Evolutionary conservation across 2,113 vertebrate genomes (phyloP).

Genomic region (Alosa alosa): DNA sequence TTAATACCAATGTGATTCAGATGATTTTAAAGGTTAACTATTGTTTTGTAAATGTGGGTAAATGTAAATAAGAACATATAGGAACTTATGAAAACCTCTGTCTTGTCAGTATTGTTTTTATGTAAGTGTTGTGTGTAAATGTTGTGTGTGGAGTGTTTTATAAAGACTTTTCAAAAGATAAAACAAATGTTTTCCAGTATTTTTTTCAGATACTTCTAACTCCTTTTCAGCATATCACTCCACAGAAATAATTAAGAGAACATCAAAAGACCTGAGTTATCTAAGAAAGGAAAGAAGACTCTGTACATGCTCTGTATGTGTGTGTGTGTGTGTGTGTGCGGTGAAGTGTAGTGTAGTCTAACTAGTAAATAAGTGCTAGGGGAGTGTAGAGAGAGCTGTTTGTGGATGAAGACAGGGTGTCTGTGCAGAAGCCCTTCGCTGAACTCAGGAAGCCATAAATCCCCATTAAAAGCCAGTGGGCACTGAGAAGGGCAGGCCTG

Average conservation of each 20-base stretch:
- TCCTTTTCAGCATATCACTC: neutral
- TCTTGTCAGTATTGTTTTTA: conserved; percentile 52
- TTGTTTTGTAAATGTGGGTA: conserved; percentile 42
- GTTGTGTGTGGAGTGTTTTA: conserved; percentile 58
- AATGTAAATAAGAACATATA: conserved; percentile 67
- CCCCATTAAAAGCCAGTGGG: conserved; percentile 56
- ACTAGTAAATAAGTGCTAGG: neutral
- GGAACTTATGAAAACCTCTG: conserved; percentile 39
- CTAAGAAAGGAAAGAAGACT: neutral
- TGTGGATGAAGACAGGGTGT: neutral
- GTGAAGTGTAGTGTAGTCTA: neutral
- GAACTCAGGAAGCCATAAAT: conserved; percentile 70
- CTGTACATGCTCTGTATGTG: neutral
- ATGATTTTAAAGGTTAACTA: neutral
- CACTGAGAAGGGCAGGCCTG: neutral
- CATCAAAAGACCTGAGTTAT: neutral
- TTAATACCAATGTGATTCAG: conserved; percentile 49
- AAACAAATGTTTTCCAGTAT: neutral
- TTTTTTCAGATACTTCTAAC: neutral
- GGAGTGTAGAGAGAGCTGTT: neutral
- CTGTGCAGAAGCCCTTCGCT: conserved; percentile 34
- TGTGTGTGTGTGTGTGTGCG: neutral
- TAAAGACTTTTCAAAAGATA: conserved; percentile 55
- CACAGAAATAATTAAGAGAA: neutral
- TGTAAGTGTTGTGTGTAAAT: neutral